Conservation (phyloP, 2,888 invertebrate species). For the Torymus tubicola region DNA sequence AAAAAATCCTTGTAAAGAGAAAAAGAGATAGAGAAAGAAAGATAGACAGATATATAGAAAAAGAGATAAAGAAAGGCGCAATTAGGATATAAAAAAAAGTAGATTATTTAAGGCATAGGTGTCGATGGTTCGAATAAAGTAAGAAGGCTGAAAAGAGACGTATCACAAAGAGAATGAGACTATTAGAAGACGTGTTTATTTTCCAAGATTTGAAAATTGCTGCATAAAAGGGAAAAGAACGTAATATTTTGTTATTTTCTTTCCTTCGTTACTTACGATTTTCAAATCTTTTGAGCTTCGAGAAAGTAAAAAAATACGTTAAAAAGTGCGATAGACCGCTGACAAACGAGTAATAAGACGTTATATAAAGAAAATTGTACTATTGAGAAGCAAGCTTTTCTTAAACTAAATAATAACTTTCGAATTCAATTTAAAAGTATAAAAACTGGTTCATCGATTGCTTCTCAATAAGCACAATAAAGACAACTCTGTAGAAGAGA, state of each 20-base stretch:
- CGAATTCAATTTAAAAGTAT: neutral
- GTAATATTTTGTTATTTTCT: neutral
- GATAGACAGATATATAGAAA: neutral
- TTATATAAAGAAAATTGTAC: slow-evolving; percentile 27
- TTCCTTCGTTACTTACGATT: slow-evolving; percentile 39
- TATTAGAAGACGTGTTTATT: slow-evolving; percentile 20
- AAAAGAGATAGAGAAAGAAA: neutral
- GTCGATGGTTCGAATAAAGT: slow-evolving; percentile 26
- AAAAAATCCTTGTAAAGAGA: neutral
- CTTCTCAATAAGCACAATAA: slow-evolving; percentile 27
- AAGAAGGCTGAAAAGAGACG: slow-evolving; percentile 31
- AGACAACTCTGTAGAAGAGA: slow-evolving; percentile 50
- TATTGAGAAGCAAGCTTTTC: slow-evolving; percentile 39
- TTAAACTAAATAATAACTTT: neutral
- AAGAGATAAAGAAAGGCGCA: too few species aligned
- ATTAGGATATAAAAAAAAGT: neutral
- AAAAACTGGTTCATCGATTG: slow-evolving; percentile 14
- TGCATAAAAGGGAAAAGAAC: slow-evolving; percentile 8
- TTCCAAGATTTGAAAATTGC: slow-evolving; percentile 39
- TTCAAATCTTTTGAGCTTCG: slow-evolving; percentile 32
- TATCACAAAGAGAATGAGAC: slow-evolving; percentile 30
- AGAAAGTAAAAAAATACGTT: slow-evolving; percentile 25
- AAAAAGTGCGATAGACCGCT: slow-evolving; percentile 26
- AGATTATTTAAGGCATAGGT: slow-evolving; percentile 23
- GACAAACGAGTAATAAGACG: slow-evolving; percentile 39